A percentile compares a stretch with the other conserved stretches of the same genome.
Conservation (phyloP, 2,888 invertebrate species). For the Meta bourneti region DNA sequence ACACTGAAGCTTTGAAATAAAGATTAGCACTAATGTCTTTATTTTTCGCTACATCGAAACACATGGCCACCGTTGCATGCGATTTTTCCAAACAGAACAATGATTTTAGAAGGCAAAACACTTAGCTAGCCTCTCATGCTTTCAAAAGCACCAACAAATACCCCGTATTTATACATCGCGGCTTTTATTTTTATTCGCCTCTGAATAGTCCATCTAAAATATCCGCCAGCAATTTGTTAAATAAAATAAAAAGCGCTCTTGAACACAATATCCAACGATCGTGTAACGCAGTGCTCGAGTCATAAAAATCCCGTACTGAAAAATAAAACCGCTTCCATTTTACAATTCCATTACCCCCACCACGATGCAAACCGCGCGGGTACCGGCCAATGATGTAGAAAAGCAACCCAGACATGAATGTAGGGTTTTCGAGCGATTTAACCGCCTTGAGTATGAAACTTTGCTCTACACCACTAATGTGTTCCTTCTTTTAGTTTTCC, state of each 20-base stretch:
- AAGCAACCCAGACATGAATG: conserved; percentile 36
- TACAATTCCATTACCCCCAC: conserved; percentile 40
- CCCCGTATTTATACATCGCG: not conserved
- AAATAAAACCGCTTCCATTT: conserved; percentile 31
- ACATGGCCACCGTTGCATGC: too few species aligned
- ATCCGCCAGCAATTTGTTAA: conserved; percentile 3
- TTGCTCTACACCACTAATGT: conserved; percentile 29
- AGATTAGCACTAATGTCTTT: too few species aligned
- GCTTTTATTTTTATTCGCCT: conserved; percentile 2
- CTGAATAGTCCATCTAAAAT: not conserved
- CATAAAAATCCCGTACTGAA: conserved; percentile 3
- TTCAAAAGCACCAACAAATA: not conserved
- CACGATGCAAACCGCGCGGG: conserved; percentile 1
- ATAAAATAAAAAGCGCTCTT: not conserved
- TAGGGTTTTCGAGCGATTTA: conserved; percentile 56
- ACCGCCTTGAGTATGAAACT: conserved; percentile 7
- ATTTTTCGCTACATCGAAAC: too few species aligned
- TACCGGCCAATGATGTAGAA: conserved; percentile 39
- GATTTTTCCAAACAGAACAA: too few species aligned
- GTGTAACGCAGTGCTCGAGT: not conserved
- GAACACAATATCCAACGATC: not conserved
- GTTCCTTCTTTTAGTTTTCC: conserved; percentile 12
- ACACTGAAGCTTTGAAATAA: too few species aligned
- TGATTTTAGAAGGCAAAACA: too few species aligned
- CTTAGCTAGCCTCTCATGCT: not conserved